These are phyloP conservation scores for Xenus cinereus DNA, from an alignment of 2,113 vertebrate genomes.

Conservation along the genomic window DNA sequence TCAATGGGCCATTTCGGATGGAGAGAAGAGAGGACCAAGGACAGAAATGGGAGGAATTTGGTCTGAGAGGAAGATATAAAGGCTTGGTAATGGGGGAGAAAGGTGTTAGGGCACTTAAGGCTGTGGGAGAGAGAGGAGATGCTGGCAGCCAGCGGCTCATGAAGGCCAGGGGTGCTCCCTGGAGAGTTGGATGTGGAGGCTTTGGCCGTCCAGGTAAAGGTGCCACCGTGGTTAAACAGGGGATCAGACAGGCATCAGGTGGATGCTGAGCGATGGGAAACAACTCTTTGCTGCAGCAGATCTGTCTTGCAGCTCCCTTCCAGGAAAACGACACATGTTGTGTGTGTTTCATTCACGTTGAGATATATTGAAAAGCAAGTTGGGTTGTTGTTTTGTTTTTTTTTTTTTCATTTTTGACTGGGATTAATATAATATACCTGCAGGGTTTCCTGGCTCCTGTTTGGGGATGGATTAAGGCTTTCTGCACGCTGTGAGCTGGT, in stretches of 20 bases:
- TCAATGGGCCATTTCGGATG: background rate
- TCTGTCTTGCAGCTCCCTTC: background rate
- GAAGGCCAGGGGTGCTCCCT: background rate
- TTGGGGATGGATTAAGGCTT: background rate
- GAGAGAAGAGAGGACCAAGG: background rate
- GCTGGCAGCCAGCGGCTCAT: accelerated
- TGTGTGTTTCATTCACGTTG: background rate
- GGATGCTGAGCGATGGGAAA: background rate
- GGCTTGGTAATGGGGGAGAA: background rate
- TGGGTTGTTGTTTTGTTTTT: background rate
- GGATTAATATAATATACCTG: background rate
- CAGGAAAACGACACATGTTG: background rate
- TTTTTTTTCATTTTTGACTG: background rate
- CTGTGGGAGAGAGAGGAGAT: background rate
- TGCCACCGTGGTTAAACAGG: background rate
- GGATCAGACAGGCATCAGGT: background rate
- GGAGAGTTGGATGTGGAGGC: accelerated
- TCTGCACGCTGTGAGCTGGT: background rate
- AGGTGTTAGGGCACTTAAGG: background rate
- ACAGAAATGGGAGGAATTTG: background rate
- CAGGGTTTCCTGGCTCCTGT: background rate
- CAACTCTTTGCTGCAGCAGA: background rate
- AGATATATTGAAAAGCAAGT: background rate
- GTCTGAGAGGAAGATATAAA: background rate
- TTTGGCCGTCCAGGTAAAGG: accelerated